Conservation (phyloP, 1,140 invertebrate species). For the Papilio xuthus region DNA sequence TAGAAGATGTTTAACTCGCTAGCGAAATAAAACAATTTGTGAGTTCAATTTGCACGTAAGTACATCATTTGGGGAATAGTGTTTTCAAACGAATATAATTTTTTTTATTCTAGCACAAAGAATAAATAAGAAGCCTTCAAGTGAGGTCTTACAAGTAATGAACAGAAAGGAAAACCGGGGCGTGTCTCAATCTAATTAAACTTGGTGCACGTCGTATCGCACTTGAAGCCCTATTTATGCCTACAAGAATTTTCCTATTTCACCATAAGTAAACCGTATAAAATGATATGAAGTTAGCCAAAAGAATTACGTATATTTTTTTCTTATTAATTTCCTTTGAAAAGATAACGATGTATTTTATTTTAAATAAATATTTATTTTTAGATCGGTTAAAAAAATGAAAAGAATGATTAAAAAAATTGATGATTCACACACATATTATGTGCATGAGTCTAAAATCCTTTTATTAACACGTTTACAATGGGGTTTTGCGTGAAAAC, state of each 20-base stretch:
- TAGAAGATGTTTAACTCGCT: too few species aligned
- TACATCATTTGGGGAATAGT: background rate
- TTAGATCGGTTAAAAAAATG: background rate
- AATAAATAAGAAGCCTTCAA: background rate
- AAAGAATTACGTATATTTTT: background rate
- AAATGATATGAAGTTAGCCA: background rate
- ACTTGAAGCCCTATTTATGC: conserved; percentile 6
- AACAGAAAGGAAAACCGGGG: background rate
- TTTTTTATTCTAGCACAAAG: background rate
- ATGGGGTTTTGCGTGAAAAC: background rate
- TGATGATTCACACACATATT: background rate
- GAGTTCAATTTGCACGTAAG: too few species aligned
- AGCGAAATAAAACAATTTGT: too few species aligned
- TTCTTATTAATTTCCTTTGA: background rate
- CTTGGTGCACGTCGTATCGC: background rate
- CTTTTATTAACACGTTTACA: conserved; percentile 8
- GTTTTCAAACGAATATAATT: background rate
- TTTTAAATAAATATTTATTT: background rate
- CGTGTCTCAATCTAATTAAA: conserved; percentile 12
- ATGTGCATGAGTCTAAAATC: background rate
- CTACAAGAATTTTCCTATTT: background rate
- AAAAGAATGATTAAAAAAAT: background rate
- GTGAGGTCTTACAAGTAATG: conserved; percentile 4
- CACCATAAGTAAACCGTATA: background rate
- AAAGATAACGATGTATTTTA: background rate